Evolutionary conservation across 2,113 vertebrate species (phyloP), one percentile per base, ranked within the genome.

Genomic region (Burhinus oedicnemus): DNA sequence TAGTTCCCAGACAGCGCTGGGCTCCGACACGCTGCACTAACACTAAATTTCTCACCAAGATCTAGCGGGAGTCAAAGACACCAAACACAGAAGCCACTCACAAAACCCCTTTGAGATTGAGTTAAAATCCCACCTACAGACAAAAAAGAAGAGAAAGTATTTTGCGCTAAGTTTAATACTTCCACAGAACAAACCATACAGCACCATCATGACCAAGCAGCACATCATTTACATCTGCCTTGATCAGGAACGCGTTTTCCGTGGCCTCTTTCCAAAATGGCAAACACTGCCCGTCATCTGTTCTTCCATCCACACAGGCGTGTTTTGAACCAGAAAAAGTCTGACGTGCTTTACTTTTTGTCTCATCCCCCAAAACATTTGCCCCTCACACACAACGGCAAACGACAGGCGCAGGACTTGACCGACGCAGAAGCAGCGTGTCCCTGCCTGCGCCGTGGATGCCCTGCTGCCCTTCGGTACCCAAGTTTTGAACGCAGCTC

Each of bases 251-350:
- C 14, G 8, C 3, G 2, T n/a, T 47, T n/a, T 34, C 54, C 38
- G 3, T 0, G 11, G 16, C 22, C 36, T 14, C 45, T 23, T 64
- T 49, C 49, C 64, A 81, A 86, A 68, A 47, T 14, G 32, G 45
- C 54, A 76, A 75, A 32, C 17, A 1, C 21, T 26, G 30, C 45
- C 69, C 21, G 0, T 29, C 60, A 14, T 5, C 64, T 57, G 8
- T 9, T 38, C 47, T 44, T 32, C 51, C 11, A 3, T 16, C 51
- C 71, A 27, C 13, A 2, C 2, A 5, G 1, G 12, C 2, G 2
- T 0, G 1, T 20, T 62, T 70, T 62, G 4, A 58, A 32, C 18
- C 49, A 9, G 8, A 2, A 19, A 20, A 82, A 79, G 29, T 40
- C 30, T 22, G 3, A 40, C 0, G 18, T 2, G 20, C 40, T 85